phyloP scores from a whole-genome alignment of 2,888 invertebrate genomes.

The Crossocerus cetratus region DNA sequence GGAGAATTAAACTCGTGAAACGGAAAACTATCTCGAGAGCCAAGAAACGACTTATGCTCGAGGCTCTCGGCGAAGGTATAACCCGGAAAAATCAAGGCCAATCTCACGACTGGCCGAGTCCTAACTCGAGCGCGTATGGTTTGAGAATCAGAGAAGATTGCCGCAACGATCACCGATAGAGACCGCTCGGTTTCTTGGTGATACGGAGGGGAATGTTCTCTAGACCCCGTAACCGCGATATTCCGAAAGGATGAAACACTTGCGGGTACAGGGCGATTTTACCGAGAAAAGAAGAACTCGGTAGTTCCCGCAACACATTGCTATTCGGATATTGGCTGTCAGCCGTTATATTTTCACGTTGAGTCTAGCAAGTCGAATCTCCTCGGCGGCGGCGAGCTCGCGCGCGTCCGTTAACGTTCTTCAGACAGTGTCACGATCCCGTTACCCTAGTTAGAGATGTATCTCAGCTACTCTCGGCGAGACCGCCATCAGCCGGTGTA shows the following conservation, averaged over 20 bases:
- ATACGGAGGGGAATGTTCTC: no score
- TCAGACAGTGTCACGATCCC: conserved; percentile 38
- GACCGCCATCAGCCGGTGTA: no score
- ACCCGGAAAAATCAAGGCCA: no score
- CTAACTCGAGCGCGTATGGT: no score
- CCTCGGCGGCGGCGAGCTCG: no score
- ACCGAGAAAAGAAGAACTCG: not conserved
- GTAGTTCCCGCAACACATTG: conserved; percentile 50
- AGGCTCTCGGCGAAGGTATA: no score
- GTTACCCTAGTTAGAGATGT: conserved; percentile 13
- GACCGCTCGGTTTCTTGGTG: not conserved
- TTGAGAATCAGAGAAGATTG: conserved; percentile 18
- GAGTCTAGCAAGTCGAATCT: not conserved
- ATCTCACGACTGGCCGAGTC: no score
- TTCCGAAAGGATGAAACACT: conserved; percentile 34
- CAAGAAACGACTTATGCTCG: no score
- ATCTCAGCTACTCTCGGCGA: not conserved
- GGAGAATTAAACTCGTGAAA: no score
- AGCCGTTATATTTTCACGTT: conserved; percentile 51
- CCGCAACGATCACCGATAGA: conserved; percentile 19
- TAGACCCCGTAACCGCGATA: conserved; percentile 16
- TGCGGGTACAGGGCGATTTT: not conserved
- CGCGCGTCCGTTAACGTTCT: conserved; percentile 30
- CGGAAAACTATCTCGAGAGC: no score
- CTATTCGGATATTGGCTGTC: conserved; percentile 51